A percentile compares a stretch with the other conserved stretches of the same genome.
Evolutionary conservation across 2,797 vertebrate species (phyloP).

Genomic region (Vultur gryphus): DNA sequence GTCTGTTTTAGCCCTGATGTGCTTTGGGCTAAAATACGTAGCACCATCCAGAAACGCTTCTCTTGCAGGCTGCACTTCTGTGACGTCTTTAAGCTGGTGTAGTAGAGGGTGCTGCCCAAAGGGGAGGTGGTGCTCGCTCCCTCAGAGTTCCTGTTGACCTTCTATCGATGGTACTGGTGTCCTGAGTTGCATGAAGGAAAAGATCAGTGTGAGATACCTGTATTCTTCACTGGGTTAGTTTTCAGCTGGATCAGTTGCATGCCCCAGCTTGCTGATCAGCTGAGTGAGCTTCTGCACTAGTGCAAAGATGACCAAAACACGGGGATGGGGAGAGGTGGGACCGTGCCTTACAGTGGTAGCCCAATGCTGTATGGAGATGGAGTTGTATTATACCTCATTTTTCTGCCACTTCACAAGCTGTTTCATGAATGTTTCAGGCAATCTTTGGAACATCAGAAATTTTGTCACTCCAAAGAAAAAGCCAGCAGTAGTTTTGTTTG

Average conservation of each 20-base stretch:
- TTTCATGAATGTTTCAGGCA: neutral
- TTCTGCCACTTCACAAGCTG: neutral
- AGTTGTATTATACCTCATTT: neutral
- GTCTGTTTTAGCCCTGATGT: neutral
- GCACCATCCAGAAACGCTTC: neutral
- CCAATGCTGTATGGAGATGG: neutral
- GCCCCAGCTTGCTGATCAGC: neutral
- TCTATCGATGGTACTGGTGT: rapidly evolving
- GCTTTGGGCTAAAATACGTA: neutral
- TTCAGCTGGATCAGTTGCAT: neutral
- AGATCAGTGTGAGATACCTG: too few relatives aligned
- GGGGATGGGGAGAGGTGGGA: neutral
- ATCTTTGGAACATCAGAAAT: neutral
- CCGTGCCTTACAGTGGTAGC: neutral
- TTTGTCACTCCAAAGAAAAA: neutral
- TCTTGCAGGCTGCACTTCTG: neutral
- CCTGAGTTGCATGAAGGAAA: neutral
- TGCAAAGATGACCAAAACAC: neutral
- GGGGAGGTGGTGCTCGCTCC: neutral
- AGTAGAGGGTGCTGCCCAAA: neutral
- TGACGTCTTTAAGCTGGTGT: neutral
- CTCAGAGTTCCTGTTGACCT: neutral
- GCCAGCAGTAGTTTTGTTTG: neutral
- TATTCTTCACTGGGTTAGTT: neutral
- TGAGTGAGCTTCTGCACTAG: neutral